Evolutionary conservation across 2,888 invertebrate genomes (phyloP), one percentile per base, ranked within the genome.

Genomic region (Stenotaenia linearis): DNA sequence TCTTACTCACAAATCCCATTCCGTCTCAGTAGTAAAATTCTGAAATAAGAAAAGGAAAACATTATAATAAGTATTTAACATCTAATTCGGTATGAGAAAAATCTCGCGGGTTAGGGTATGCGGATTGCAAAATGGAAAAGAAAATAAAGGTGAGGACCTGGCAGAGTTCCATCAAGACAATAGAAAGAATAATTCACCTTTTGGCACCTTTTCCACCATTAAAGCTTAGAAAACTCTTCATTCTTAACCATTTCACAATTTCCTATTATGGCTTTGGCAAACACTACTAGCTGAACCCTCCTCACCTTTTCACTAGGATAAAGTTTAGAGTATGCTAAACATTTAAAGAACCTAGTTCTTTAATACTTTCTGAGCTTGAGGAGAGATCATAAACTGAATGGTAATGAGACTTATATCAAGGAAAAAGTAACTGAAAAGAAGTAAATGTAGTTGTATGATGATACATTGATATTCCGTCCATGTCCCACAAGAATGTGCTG

Each of bases 111-210:
- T 12, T 25, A 23, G 25, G 25, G 28, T 28, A 28, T 28, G 45
- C 12, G 6, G 45, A 9, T 32, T 32, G 32, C n/a, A n/a, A 23
- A 61, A 15, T 69, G n/a, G 69, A 69, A 69, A 28, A 69, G 69
- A 69, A 69, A 69, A 61, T 6, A 61, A 61, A 69, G 69, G 69
- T 69, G 28, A 69, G 15, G 28, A 69, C 25, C 25, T 69, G 69
- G 69, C 69, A 69, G 25, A 25, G 69, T 69, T 69, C 69, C 69
- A 69, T 69, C 23, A 25, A 25, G 69, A 69, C 69, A 69, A 69
- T 69, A 69, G 69, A 69, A 69, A 69, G 69, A 69, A 69, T 69
- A 69, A 69, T 69, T 69, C 69, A 69, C 69, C 69, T 69, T 28
- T 69, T 25, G 69, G 69, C 69, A 69, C 69, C 25, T 28, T 69